Conservation (phyloP, 2,797 vertebrate species). For the Dicrostonyx torquatus region DNA sequence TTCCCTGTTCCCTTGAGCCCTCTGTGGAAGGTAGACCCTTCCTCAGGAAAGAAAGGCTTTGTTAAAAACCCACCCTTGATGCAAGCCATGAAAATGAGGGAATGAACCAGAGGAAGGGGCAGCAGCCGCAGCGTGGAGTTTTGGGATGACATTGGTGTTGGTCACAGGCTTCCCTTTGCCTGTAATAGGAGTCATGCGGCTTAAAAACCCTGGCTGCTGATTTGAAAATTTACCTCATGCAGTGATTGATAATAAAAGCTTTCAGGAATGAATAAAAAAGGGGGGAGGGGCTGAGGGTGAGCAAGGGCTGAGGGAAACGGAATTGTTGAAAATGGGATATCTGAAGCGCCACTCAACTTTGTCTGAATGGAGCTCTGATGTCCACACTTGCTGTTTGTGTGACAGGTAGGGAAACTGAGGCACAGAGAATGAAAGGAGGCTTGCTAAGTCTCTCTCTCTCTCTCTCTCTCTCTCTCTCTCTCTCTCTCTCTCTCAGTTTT, state of each 20-base stretch:
- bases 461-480: neutral
- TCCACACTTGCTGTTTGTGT: neutral
- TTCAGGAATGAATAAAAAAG: constrained; percentile 37
- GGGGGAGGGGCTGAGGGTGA: constrained; percentile 21
- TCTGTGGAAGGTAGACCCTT: neutral
- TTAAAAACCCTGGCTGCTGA: constrained; percentile 72
- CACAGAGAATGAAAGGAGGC: neutral
- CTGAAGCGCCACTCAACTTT: neutral
- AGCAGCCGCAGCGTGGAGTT: neutral
- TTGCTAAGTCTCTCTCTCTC: neutral
- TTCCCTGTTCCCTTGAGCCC: neutral
- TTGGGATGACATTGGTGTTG: neutral
- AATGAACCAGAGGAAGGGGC: neutral
- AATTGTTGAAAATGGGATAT: neutral
- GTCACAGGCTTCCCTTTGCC: constrained; percentile 66
- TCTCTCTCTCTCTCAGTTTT: accelerated
- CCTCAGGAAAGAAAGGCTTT: neutral
- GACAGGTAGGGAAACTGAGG: constrained; percentile 10
- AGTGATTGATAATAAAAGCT: constrained; percentile 73
- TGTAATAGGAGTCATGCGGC: constrained; percentile 62
- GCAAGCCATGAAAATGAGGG: neutral
- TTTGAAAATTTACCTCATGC: constrained; percentile 69
- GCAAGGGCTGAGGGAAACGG: neutral
- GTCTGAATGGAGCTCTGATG: neutral
- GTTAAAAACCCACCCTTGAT: neutral